phyloP scores from a whole-genome alignment of 2,888 invertebrate species.

The Salpingus planirostris region DNA sequence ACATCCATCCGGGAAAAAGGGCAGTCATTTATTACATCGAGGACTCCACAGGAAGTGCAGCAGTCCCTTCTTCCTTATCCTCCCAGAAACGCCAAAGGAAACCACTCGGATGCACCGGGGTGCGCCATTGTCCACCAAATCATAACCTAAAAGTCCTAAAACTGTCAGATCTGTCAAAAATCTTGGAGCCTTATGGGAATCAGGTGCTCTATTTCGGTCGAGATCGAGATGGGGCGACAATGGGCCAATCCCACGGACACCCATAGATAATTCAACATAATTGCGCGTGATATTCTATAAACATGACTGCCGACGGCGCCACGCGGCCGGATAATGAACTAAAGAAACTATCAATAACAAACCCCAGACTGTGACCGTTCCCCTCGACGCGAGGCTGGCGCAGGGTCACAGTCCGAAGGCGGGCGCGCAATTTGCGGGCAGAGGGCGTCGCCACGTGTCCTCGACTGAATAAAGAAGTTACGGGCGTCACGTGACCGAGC shows the following conservation, averaged over 20 bases:
- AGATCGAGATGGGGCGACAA: constrained; percentile 5
- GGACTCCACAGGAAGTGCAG: too few species aligned
- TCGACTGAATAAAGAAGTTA: constrained; percentile 40
- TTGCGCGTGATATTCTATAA: constrained; percentile 38
- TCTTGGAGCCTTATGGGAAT: too few species aligned
- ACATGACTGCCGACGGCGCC: constrained; percentile 37
- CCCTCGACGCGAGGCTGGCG: neutral
- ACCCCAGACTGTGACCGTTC: constrained; percentile 27
- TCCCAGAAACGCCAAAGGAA: too few species aligned
- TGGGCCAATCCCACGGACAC: constrained; percentile 20
- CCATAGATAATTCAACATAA: constrained; percentile 41
- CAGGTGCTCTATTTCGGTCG: too few species aligned
- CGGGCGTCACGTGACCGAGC: constrained; percentile 35
- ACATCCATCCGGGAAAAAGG: too few species aligned
- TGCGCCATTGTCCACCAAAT: too few species aligned
- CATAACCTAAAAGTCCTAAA: too few species aligned
- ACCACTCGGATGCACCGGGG: too few species aligned
- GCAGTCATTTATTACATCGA: too few species aligned
- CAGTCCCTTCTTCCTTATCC: too few species aligned
- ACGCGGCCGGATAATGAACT: constrained; percentile 44
- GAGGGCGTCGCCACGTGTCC: constrained; percentile 42
- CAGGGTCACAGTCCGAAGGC: constrained; percentile 29
- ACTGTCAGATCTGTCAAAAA: too few species aligned
- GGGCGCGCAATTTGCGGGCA: constrained; percentile 40
- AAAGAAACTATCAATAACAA: constrained; percentile 44